Evolutionary conservation across 2,797 vertebrate species (phyloP).

Genomic region (Microctenopoma stevenorrisi): DNA sequence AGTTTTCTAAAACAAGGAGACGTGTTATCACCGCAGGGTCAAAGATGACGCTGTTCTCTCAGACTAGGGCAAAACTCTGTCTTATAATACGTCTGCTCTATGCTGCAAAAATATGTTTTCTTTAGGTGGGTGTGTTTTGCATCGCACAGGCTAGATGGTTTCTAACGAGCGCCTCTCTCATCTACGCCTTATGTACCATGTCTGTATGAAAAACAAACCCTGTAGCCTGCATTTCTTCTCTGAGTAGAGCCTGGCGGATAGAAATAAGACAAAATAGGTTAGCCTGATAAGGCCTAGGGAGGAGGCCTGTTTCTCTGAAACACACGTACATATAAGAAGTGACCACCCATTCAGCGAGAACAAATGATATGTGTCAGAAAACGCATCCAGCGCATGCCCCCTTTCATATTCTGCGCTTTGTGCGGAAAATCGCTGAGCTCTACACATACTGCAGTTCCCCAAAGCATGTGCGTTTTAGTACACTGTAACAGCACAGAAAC

Average conservation of each 20-base stretch:
- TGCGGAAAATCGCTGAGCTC: constrained; percentile 81
- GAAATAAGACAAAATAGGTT: constrained; percentile 55
- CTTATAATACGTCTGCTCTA: constrained; percentile 15
- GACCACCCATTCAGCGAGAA: constrained; percentile 63
- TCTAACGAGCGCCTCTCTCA: constrained; percentile 17
- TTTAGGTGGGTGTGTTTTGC: constrained; percentile 41
- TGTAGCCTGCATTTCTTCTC: constrained; percentile 43
- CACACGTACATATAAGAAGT: constrained; percentile 53
- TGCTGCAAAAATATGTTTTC: constrained; percentile 43
- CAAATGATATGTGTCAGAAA: constrained; percentile 78
- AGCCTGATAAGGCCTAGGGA: constrained; percentile 69
- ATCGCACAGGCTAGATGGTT: constrained; percentile 32
- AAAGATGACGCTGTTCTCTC: constrained; percentile 21
- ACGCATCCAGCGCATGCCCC: constrained; percentile 48
- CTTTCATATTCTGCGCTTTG: constrained; percentile 78
- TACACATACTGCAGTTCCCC: constrained; percentile 52
- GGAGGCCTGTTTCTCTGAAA: constrained; percentile 61
- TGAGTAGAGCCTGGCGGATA: constrained; percentile 47
- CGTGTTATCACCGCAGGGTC: constrained; percentile 44
- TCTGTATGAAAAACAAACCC: constrained; percentile 54
- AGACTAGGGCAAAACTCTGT: constrained; percentile 14
- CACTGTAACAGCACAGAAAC: constrained; percentile 47
- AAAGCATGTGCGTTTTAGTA: constrained; percentile 59
- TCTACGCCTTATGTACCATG: constrained; percentile 35
- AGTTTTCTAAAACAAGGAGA: constrained; percentile 34